Percentiles rank a stretch among this genome's conserved stretches.
Conservation (phyloP, 2,113 vertebrate genomes). For the Sarotherodon lohbergeri region DNA sequence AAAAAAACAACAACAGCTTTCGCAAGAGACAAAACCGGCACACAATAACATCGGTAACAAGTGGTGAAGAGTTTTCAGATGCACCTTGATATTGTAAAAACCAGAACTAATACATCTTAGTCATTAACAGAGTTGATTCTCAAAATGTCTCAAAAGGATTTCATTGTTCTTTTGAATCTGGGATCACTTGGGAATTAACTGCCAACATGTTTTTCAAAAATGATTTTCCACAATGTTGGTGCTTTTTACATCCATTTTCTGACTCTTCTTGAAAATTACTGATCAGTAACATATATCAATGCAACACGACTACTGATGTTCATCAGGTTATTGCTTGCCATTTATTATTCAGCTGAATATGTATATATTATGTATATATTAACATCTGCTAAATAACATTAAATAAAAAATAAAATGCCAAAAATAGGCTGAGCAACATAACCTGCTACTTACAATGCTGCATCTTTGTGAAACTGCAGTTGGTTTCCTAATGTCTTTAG, state of each 20-base stretch:
- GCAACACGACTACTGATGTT: neutral
- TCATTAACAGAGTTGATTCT: neutral
- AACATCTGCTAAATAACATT: neutral
- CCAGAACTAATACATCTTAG: neutral
- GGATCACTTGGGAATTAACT: neutral
- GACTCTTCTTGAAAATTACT: neutral
- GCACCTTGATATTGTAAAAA: neutral
- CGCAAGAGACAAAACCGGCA: neutral
- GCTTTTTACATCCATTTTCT: neutral
- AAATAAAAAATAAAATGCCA: neutral
- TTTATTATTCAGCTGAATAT: neutral
- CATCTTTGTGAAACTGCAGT: too few species aligned
- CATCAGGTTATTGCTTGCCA: neutral
- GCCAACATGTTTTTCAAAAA: neutral
- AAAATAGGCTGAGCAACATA: neutral
- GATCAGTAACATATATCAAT: neutral
- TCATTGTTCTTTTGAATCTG: neutral
- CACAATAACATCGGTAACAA: constrained; percentile 49
- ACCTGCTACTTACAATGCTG: neutral
- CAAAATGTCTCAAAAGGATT: neutral
- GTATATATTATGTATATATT: neutral
- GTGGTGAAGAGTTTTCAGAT: constrained; percentile 61
- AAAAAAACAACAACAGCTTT: neutral
- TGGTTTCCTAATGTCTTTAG: too few species aligned
- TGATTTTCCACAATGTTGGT: neutral